A percentile compares a stretch with the other conserved stretches of the same genome.
These are phyloP conservation scores for Acleris sparsana DNA, from an alignment of 2,888 invertebrate genomes.

Conservation along the genomic window DNA sequence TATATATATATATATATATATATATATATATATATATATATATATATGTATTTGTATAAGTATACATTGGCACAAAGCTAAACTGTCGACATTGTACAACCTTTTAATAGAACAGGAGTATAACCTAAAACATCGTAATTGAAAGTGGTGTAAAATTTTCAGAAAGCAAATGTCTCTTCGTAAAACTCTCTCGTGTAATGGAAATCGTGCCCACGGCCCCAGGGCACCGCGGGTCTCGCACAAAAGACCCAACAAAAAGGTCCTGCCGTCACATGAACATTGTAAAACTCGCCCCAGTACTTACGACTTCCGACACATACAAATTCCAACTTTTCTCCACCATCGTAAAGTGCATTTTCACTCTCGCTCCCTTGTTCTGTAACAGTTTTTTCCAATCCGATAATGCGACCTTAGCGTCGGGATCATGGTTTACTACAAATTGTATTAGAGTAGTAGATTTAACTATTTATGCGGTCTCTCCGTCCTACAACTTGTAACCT, in stretches of 20 bases:
- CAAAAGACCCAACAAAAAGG: constrained; percentile 82
- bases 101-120: constrained; percentile 32
- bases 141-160: constrained; percentile 62
- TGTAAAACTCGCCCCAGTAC: constrained; percentile 78
- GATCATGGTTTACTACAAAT: constrained; percentile 84
- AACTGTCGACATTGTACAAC: constrained; percentile 7
- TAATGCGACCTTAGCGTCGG: constrained; percentile 82
- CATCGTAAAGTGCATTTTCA: constrained; percentile 59
- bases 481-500: constrained; percentile 37
- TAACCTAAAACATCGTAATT: constrained; percentile 45
- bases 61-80: too few species aligned
- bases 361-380: constrained; percentile 55
- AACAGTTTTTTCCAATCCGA: constrained; percentile 82
- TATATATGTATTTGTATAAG: too few species aligned
- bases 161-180: constrained; percentile 65
- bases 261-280: constrained; percentile 81
- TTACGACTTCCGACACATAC: constrained; percentile 56
- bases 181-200: constrained; percentile 79
- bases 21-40: too few species aligned
- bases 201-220: constrained; percentile 77
- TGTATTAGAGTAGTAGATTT: constrained; percentile 82
- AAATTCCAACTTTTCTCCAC: constrained; percentile 57
- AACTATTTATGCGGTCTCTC: constrained; percentile 74
- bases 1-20: too few species aligned
- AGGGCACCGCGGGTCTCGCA: constrained; percentile 76